phyloP scores from a whole-genome alignment of 2,113 vertebrate species.

The Bufo bufo region DNA sequence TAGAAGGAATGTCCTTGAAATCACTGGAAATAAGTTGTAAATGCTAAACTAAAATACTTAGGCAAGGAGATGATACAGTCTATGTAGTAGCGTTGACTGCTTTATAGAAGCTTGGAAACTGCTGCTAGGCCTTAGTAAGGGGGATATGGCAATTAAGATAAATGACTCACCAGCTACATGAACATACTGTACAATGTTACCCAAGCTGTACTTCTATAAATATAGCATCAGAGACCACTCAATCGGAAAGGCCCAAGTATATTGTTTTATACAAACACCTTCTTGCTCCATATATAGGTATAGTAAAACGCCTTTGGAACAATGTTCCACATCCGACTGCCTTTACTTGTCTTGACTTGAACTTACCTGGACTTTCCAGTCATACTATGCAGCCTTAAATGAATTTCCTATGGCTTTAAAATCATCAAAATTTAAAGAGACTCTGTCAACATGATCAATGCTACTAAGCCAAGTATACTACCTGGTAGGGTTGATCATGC shows the following conservation, averaged over 20 bases:
- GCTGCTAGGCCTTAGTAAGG: background rate
- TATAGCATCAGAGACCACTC: background rate
- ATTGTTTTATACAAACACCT: background rate
- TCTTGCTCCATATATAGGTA: background rate
- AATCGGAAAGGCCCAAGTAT: background rate
- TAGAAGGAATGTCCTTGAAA: conserved; percentile 2
- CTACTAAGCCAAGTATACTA: too few relatives aligned
- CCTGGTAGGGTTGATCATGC: too few relatives aligned
- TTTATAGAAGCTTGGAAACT: conserved; percentile 37
- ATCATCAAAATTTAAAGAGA: too few relatives aligned
- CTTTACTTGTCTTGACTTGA: background rate
- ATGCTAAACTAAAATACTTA: conserved; percentile 8
- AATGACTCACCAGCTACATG: conserved; percentile 9
- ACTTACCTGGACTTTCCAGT: too few relatives aligned
- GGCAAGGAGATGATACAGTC: background rate
- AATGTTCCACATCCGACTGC: too few relatives aligned
- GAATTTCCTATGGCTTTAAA: too few relatives aligned
- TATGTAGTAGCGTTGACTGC: conserved; percentile 18
- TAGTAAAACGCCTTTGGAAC: too few relatives aligned
- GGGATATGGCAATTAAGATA: conserved; percentile 19
- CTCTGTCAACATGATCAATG: too few relatives aligned
- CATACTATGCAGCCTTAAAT: too few relatives aligned
- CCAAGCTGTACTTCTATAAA: background rate
- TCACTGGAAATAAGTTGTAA: conserved; percentile 7
- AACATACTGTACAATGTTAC: background rate